Evolutionary conservation across 2,113 vertebrate genomes (phyloP), one percentile per base, ranked within the genome.

Genomic region (Triplophysa rosa): DNA sequence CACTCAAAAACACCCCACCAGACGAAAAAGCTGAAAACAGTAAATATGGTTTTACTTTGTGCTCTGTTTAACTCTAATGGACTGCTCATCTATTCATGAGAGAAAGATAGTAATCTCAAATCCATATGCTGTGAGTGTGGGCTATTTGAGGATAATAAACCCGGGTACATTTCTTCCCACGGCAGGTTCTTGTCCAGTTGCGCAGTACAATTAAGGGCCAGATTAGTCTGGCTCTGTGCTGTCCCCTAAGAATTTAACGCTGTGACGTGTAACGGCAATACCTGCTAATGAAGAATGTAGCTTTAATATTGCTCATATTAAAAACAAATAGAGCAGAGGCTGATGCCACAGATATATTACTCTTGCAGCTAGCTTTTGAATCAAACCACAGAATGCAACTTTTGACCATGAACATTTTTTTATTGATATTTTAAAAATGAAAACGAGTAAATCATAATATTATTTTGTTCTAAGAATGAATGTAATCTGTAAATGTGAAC

Each of bases 71-170:
- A 63, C 33, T 54, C 71, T 16, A 23, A 13, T 75, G n/a, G 21
- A n/a, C 65, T 67, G 42, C 26, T 49, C 62, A 79, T 62, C 52
- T 37, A 47, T 80, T 68, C 78, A 85, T 82, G 84, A 68, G 71
- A 85, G 80, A 78, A 9, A 47, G 49, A 58, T 82, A 29, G 24
- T 80, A 78, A 82, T 80, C 81, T 80, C 42, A 82, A 78, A 80
- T 85, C 73, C 81, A 80, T 74, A 80, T 82, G 80, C 52, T 64
- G 65, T 40, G 42, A 69, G 42, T 67, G 29, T 54, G 58, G 37
- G 72, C 80, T 85, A 80, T 80, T 85, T 72, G 77, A 79, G 65
- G 54, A 81, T 58, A 59, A 77, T 80, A 82, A 80, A 82, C 82
- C 59, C 66, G 66, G 49, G 10, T 52, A 59, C 1, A n/a, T 62